These are phyloP conservation scores for Formica exsecta DNA, from an alignment of 1,140 invertebrate genomes.

Conservation along the genomic window DNA sequence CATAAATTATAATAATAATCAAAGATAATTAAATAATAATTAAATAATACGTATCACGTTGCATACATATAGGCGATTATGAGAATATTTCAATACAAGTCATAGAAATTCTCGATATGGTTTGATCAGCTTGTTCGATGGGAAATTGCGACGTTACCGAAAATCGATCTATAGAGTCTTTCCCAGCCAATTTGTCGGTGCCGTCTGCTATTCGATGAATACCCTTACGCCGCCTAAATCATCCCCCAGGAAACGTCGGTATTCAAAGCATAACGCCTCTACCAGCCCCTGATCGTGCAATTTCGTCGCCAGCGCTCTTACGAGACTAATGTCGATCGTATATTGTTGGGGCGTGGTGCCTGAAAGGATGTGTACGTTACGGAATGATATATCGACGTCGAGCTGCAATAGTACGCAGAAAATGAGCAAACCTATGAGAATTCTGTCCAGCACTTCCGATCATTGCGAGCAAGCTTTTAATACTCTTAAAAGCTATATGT, in stretches of 20 bases:
- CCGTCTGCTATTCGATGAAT: slow-evolving; percentile 73
- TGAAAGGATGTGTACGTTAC: slow-evolving; percentile 28
- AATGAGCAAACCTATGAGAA: slow-evolving; percentile 36
- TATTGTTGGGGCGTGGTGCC: slow-evolving; percentile 76
- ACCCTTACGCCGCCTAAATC: slow-evolving; percentile 63
- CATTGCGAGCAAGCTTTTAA: slow-evolving; percentile 12
- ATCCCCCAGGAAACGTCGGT: slow-evolving; percentile 72
- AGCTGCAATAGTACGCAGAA: background rate
- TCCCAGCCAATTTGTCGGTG: slow-evolving; percentile 76
- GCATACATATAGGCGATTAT: background rate
- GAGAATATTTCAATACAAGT: background rate
- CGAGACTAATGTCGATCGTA: slow-evolving; percentile 77
- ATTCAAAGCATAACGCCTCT: slow-evolving; percentile 79
- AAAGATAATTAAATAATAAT: too few relatives aligned
- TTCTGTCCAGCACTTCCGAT: slow-evolving; percentile 32
- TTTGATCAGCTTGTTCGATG: background rate
- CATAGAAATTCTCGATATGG: background rate
- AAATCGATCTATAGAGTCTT: slow-evolving; percentile 74
- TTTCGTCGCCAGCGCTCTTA: slow-evolving; percentile 74
- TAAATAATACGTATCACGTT: too few relatives aligned
- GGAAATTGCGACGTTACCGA: slow-evolving; percentile 42
- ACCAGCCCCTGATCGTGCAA: slow-evolving; percentile 73
- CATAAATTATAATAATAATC: too few relatives aligned
- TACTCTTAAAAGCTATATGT: slow-evolving; percentile 18
- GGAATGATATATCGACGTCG: slow-evolving; percentile 63